Percentiles rank a stretch among this genome's conserved stretches.
These are phyloP conservation scores for Pitangus sulphuratus DNA, from an alignment of 2,797 vertebrate genomes.

Conservation along the genomic window DNA sequence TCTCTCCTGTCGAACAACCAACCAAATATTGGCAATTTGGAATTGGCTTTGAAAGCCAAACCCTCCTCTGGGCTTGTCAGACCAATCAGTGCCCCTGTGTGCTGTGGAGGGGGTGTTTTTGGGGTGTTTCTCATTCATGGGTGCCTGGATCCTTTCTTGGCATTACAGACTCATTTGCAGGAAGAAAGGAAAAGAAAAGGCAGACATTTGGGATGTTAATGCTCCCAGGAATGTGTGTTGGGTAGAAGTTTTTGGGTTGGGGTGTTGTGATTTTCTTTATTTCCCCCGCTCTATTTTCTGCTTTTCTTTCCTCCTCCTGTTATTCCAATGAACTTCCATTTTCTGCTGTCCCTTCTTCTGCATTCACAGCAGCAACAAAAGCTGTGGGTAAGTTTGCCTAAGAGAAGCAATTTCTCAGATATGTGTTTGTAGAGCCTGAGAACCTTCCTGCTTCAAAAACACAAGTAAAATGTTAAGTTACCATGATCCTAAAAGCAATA, in stretches of 20 bases:
- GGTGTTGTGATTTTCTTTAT: not conserved
- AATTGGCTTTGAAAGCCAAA: not conserved
- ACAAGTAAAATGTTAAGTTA: not conserved
- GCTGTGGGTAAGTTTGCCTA: not conserved
- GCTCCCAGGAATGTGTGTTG: not conserved
- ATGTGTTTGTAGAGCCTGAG: not conserved
- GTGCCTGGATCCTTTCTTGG: not conserved
- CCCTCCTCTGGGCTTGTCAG: not conserved
- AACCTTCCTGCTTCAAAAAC: not conserved
- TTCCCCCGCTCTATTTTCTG: accelerated
- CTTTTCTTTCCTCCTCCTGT: not conserved
- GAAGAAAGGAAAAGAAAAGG: not conserved
- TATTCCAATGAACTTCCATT: not conserved
- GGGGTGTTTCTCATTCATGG: not conserved
- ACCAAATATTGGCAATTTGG: not conserved
- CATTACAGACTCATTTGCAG: not conserved
- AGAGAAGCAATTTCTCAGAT: not conserved
- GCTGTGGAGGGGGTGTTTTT: not conserved
- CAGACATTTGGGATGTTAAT: not conserved
- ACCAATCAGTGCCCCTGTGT: not conserved
- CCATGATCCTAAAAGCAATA: not conserved
- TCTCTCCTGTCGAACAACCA: not conserved
- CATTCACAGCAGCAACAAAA: not conserved
- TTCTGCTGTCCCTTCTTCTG: not conserved
- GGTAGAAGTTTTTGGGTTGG: not conserved